Evolutionary conservation across 2,888 invertebrate species (phyloP).

Genomic region (Zele albiditarsus): DNA sequence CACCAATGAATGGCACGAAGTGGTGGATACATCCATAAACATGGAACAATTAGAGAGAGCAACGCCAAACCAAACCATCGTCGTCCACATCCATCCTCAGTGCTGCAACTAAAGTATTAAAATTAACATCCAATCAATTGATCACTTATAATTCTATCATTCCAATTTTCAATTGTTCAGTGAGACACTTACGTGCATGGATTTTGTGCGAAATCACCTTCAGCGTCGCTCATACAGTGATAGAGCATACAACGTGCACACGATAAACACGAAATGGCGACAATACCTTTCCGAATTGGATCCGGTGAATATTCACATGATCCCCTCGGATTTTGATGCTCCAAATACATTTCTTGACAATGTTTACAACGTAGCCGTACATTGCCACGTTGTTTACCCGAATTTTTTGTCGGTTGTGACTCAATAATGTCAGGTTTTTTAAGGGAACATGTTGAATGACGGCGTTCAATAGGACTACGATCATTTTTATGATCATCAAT

Average conservation of each 20-base stretch:
- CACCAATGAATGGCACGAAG: slow-evolving; percentile 89
- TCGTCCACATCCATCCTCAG: slow-evolving; percentile 83
- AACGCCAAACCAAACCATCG: slow-evolving; percentile 90
- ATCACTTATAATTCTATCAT: background rate
- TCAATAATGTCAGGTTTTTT: slow-evolving; percentile 79
- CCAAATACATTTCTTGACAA: slow-evolving; percentile 87
- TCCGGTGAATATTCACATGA: slow-evolving; percentile 92
- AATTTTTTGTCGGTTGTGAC: slow-evolving; percentile 73
- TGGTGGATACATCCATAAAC: slow-evolving; percentile 95
- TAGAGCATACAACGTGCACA: slow-evolving; percentile 93
- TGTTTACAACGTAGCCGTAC: slow-evolving; percentile 77
- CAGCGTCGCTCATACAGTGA: slow-evolving; percentile 94
- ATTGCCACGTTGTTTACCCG: slow-evolving; percentile 64
- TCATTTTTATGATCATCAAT: slow-evolving; percentile 75
- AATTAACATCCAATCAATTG: slow-evolving; percentile 1
- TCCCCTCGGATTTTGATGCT: slow-evolving; percentile 90
- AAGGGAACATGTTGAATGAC: slow-evolving; percentile 72
- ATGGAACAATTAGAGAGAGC: slow-evolving; percentile 91
- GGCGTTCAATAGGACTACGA: slow-evolving; percentile 61
- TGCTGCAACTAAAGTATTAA: slow-evolving; percentile 63
- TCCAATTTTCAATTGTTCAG: background rate
- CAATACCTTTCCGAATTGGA: slow-evolving; percentile 84
- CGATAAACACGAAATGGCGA: slow-evolving; percentile 87
- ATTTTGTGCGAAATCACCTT: slow-evolving; percentile 89
- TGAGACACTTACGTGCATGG: slow-evolving; percentile 80